Base-by-base conservation (phyloP, 37 sponge, comb jelly and placozoan species). In the Agelas oroides region DNA sequence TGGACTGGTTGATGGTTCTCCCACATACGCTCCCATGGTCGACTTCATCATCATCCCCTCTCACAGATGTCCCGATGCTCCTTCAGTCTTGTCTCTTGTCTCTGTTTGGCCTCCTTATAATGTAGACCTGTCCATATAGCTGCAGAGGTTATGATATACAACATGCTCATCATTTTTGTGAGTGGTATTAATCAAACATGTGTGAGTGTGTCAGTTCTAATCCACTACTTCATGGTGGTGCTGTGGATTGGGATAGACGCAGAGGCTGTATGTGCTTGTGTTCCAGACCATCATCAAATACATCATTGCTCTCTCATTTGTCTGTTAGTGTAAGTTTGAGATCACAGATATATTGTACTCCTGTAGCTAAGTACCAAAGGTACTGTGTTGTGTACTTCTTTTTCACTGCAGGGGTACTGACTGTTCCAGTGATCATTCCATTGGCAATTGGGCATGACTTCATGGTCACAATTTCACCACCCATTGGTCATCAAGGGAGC, bases 171-270 rank as follows among this genome's bases (percentile, higher is more conserved):
- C 36, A 61, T 87, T 23, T 80, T 80, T 80, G 31, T 77, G 20
- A 63, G 32, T 35, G 81, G 80, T 25, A 70, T 87, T 19, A 73
- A 70, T 39, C 34, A 53, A 46, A 71, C 64, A 18, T 87, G 87
- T 63, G 73, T 77, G 68, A 57, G 61, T 32, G 73, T 78, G 23
- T 77, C 76, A 39, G 81, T 78, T 32, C 61, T 87, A 24, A 32
- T 85, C 32, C 86, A 85, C 86, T 85, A 84, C 85, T 84, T 84
- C 77, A 73, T 54, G 6, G 32, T 84, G 55, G 74, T 60, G 8
- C 40, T 52, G 1, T 35, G 53, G 46, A 72, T 73, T 65, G 76
- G 85, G 85, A 84, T 77, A 65, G 85, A 39, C 5, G 73, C 41
- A 14, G 65, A 78, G 55, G 76, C 85, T n/a, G n/a, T n/a, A n/a